Evolutionary conservation across 2,113 vertebrate genomes (phyloP).

Genomic region (Corynorhinus townsendii): DNA sequence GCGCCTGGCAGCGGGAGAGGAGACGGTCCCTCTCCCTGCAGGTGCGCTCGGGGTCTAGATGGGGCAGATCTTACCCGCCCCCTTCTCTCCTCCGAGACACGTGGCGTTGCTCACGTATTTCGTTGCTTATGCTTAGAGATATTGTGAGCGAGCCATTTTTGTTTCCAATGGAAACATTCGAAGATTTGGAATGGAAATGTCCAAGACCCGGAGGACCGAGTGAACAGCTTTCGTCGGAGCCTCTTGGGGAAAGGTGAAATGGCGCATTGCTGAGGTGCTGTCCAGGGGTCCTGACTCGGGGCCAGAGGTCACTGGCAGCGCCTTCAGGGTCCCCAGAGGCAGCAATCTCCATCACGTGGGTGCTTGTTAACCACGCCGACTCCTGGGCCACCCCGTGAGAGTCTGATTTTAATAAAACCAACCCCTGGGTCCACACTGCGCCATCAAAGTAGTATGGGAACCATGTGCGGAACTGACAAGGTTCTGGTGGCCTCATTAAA

Average conservation of each 20-base stretch:
- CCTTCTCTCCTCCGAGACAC: background rate
- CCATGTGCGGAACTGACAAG: background rate
- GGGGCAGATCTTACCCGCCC: background rate
- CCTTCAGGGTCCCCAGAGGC: background rate
- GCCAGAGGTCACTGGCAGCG: background rate
- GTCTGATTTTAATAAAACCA: background rate
- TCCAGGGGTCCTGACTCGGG: background rate
- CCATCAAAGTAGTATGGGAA: background rate
- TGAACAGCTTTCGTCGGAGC: background rate
- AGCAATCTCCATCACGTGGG: accelerated
- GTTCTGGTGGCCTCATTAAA: background rate
- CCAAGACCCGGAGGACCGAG: background rate
- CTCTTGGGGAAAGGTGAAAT: background rate
- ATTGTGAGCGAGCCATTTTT: background rate
- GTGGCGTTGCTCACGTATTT: background rate
- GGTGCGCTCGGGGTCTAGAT: accelerated
- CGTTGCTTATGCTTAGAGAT: background rate
- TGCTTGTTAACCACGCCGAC: background rate
- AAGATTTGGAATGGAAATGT: background rate
- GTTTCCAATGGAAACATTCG: background rate
- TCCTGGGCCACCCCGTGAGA: background rate
- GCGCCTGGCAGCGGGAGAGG: background rate
- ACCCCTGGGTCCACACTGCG: background rate
- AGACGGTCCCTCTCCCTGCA: accelerated
- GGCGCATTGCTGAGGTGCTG: background rate